These are phyloP conservation scores for Onychostoma macrolepis DNA, from an alignment of 2,113 vertebrate genomes.

Conservation along the genomic window DNA sequence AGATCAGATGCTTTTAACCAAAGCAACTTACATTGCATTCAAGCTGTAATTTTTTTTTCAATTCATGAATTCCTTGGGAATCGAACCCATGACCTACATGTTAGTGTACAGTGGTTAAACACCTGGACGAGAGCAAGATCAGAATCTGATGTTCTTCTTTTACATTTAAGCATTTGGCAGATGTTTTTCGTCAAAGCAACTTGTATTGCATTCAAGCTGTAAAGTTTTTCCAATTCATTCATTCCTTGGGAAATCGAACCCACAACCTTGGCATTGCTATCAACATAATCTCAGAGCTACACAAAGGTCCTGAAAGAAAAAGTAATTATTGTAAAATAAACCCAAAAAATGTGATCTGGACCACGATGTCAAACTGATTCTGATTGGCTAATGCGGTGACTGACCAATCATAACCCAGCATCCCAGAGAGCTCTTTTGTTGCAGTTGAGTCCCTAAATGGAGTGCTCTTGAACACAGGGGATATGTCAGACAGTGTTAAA, in stretches of 20 bases:
- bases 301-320: neutral
- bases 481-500: conserved; percentile 34
- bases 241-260: neutral
- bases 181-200: neutral
- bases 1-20: too few species aligned
- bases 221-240: neutral
- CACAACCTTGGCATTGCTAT: neutral
- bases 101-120: neutral
- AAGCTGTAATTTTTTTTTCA: neutral
- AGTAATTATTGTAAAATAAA: neutral
- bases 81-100: neutral
- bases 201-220: neutral
- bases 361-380: neutral
- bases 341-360: neutral
- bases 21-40: too few species aligned
- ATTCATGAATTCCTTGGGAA: neutral
- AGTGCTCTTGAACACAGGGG: neutral
- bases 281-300: neutral
- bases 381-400: neutral
- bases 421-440: neutral
- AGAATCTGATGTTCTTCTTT: neutral
- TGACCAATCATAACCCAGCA: neutral
- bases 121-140: neutral
- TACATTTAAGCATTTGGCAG: neutral
- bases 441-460: conserved; percentile 25